Conservation (phyloP, 2,113 vertebrate species). For the Cheirogaleus medius region DNA sequence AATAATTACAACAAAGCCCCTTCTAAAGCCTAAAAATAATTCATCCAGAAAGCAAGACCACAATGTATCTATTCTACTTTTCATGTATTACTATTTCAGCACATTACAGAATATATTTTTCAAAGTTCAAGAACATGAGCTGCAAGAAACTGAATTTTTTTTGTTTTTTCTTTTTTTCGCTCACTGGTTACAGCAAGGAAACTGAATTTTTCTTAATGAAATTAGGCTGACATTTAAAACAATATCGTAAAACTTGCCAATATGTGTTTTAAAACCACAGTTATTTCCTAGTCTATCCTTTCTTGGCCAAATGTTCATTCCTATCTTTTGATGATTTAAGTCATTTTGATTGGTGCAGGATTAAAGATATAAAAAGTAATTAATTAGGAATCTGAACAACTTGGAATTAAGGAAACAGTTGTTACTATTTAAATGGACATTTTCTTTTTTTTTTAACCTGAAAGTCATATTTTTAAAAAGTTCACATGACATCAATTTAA, state of each 20-base stretch:
- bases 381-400: background rate
- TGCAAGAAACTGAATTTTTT: background rate
- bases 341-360: background rate
- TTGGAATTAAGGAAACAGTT: background rate
- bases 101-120: slow-evolving; percentile 34
- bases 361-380: background rate
- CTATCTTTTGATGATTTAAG: background rate
- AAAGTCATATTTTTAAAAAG: background rate
- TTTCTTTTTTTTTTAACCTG: background rate
- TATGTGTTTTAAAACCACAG: background rate
- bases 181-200: background rate
- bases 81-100: slow-evolving; percentile 23
- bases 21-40: slow-evolving; percentile 61
- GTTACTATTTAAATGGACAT: background rate
- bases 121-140: slow-evolving; percentile 23
- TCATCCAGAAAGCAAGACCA: background rate
- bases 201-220: slow-evolving; percentile 5
- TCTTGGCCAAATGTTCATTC: background rate
- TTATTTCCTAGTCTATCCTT: background rate
- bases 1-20: slow-evolving; percentile 39
- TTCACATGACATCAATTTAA: background rate
- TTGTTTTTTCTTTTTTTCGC: no score
- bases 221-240: background rate
- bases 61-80: background rate
- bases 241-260: background rate